These are phyloP conservation scores for Eumerus sabulonum DNA, from an alignment of 2,888 invertebrate genomes.

Conservation along the genomic window DNA sequence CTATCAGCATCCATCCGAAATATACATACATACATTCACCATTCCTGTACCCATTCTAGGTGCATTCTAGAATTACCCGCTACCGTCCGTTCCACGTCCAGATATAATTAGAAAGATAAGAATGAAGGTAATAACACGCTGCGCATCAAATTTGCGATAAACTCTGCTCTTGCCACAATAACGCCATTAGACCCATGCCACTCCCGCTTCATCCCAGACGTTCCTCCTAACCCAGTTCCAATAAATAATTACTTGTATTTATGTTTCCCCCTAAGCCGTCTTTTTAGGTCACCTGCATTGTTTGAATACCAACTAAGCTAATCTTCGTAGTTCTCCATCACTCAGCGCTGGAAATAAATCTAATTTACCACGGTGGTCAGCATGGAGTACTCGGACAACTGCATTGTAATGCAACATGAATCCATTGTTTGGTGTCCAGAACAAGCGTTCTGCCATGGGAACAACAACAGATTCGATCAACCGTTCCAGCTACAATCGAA, in stretches of 20 bases:
- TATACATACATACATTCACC: no score
- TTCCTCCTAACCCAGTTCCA: slow-evolving; percentile 37
- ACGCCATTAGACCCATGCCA: slow-evolving; percentile 7
- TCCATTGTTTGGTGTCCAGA: no score
- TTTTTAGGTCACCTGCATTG: slow-evolving; percentile 31
- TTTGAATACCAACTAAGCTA: slow-evolving; percentile 21
- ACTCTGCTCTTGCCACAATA: slow-evolving; percentile 13
- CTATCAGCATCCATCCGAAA: no score
- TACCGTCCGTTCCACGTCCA: not conserved
- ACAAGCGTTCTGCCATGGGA: slow-evolving; percentile 11
- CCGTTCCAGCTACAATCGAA: slow-evolving; percentile 2
- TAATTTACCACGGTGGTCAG: not conserved
- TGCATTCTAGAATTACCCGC: no score
- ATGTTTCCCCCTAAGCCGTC: no score
- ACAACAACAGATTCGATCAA: not conserved
- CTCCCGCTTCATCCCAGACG: slow-evolving; percentile 1
- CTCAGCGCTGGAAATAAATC: slow-evolving; percentile 2
- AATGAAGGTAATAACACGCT: slow-evolving; percentile 10
- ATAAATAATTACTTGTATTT: not conserved
- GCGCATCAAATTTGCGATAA: slow-evolving; percentile 20
- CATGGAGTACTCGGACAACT: not conserved
- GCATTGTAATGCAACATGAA: slow-evolving; percentile 10
- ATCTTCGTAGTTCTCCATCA: slow-evolving; percentile 20
- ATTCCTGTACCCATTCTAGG: no score
- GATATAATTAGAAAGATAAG: slow-evolving; percentile 34